These are phyloP conservation scores for Lordiphosa fenestrarum DNA, from an alignment of 2,888 invertebrate genomes.

Conservation along the genomic window DNA sequence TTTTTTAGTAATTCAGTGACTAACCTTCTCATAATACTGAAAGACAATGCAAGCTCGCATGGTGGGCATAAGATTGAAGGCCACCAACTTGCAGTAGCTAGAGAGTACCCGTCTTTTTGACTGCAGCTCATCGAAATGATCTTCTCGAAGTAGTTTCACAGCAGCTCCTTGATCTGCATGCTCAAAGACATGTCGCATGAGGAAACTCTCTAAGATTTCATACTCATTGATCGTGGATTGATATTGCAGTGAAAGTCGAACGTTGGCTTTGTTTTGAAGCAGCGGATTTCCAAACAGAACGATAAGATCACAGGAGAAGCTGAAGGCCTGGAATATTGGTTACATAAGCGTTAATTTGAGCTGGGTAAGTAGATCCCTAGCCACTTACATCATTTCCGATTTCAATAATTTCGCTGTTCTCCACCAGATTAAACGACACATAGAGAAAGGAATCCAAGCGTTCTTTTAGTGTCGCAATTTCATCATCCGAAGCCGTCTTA, in stretches of 20 bases:
- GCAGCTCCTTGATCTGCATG: neutral
- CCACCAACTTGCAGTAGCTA: conserved; percentile 46
- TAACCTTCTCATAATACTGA: conserved; percentile 42
- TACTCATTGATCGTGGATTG: conserved; percentile 25
- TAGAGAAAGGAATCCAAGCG: conserved; percentile 22
- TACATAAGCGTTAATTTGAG: neutral
- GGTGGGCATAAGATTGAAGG: conserved; percentile 38
- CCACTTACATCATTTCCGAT: conserved; percentile 26
- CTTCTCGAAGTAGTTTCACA: conserved; percentile 1
- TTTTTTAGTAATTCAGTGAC: neutral
- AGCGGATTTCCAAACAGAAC: conserved; percentile 30
- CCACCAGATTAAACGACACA: conserved; percentile 17
- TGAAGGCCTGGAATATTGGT: conserved; percentile 27
- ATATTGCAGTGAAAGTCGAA: conserved; percentile 18
- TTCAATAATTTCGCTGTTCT: neutral
- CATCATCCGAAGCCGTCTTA: neutral
- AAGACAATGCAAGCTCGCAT: conserved; percentile 39
- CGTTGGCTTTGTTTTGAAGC: neutral
- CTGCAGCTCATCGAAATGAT: conserved; percentile 8
- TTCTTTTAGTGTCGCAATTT: conserved; percentile 9
- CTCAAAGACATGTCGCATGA: conserved; percentile 25
- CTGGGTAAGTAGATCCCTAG: too few relatives aligned
- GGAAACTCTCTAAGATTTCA: conserved; percentile 31
- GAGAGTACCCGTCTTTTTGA: conserved; percentile 32
- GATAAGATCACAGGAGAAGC: conserved; percentile 41